These are phyloP conservation scores for Hestina assimilis DNA, from an alignment of 1,140 invertebrate species.

Conservation along the genomic window DNA sequence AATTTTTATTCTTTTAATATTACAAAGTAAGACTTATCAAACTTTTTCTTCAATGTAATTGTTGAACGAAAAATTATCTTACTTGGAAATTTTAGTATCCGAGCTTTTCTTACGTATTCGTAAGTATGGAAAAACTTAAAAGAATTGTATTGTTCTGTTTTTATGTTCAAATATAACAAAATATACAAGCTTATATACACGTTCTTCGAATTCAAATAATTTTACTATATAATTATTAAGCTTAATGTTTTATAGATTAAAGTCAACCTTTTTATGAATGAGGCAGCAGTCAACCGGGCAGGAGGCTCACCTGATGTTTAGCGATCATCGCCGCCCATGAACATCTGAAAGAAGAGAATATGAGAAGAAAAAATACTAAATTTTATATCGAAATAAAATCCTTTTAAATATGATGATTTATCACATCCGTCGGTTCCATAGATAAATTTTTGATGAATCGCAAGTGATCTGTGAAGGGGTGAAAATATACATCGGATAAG, in stretches of 20 bases:
- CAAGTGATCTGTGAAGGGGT: constrained; percentile 20
- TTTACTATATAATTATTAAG: too few species aligned
- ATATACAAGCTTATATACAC: too few species aligned
- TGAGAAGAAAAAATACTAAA: too few species aligned
- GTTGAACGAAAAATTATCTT: neutral
- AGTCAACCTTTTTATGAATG: too few species aligned
- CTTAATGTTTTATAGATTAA: too few species aligned
- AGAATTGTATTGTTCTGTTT: neutral
- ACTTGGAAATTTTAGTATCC: neutral
- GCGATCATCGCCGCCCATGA: too few species aligned
- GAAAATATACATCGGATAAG: too few species aligned
- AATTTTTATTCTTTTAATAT: neutral
- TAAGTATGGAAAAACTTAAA: neutral
- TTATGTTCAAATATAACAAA: too few species aligned
- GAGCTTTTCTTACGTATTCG: neutral
- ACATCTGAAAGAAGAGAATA: too few species aligned
- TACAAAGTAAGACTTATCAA: neutral
- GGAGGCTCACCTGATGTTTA: too few species aligned
- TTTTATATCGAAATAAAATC: neutral
- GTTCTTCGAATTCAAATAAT: too few species aligned
- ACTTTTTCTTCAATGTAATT: neutral
- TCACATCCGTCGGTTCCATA: neutral
- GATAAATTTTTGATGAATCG: constrained; percentile 11
- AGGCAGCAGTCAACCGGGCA: too few species aligned
- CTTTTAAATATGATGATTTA: neutral